phyloP scores from a whole-genome alignment of 2,888 invertebrate genomes.

The Conchocele bisecta region DNA sequence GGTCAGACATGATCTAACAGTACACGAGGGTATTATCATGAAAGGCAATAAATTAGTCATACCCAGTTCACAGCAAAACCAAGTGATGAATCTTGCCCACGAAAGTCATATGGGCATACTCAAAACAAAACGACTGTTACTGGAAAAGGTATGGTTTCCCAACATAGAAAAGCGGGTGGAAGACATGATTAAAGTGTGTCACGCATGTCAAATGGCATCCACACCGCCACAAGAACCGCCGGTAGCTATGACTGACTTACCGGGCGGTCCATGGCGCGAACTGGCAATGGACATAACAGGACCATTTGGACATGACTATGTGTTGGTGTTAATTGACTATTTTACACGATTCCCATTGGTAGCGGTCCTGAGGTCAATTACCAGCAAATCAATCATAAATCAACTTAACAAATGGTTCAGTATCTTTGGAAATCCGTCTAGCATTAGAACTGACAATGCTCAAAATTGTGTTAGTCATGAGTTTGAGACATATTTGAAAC shows the following conservation, averaged over 20 bases:
- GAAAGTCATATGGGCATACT: slow-evolving; percentile 39
- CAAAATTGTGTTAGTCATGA: slow-evolving; percentile 33
- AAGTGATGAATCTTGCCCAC: slow-evolving; percentile 26
- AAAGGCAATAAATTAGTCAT: slow-evolving; percentile 20
- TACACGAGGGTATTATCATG: slow-evolving; percentile 13
- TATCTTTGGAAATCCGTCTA: slow-evolving; percentile 9
- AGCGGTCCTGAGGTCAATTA: slow-evolving; percentile 10
- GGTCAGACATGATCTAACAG: slow-evolving; percentile 16
- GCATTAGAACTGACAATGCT: slow-evolving; percentile 40
- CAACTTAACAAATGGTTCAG: slow-evolving; percentile 26
- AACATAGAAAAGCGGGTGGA: slow-evolving; percentile 22
- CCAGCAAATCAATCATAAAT: slow-evolving; percentile 11
- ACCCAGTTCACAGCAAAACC: slow-evolving; percentile 2
- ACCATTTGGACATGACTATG: slow-evolving; percentile 22
- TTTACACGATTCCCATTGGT: slow-evolving; percentile 34
- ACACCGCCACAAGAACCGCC: slow-evolving; percentile 2
- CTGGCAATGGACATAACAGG: slow-evolving; percentile 15
- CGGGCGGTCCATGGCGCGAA: slow-evolving; percentile 19
- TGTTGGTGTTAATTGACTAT: slow-evolving; percentile 21
- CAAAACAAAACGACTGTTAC: slow-evolving; percentile 34
- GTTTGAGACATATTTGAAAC: slow-evolving; percentile 19
- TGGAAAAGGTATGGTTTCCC: slow-evolving; percentile 42
- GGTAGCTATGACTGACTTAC: slow-evolving; percentile 16
- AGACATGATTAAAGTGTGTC: slow-evolving; percentile 17
- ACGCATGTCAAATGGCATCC: slow-evolving; percentile 14